A percentile compares a stretch with the other conserved stretches of the same genome.
phyloP scores from a whole-genome alignment of 2,113 vertebrate genomes.

The Bufo bufo region DNA sequence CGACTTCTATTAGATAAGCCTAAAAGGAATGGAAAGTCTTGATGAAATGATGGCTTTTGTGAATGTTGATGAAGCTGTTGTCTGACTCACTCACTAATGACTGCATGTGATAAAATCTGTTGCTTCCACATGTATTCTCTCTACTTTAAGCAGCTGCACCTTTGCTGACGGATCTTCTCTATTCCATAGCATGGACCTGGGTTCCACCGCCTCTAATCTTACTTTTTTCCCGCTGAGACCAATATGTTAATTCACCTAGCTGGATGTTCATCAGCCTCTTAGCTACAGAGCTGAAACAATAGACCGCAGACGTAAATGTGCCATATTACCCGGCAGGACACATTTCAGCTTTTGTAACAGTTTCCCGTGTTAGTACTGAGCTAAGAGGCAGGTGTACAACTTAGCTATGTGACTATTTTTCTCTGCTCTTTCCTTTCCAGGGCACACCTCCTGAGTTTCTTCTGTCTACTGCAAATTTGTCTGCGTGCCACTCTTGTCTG shows the following conservation, averaged over 20 bases:
- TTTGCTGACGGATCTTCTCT: background rate
- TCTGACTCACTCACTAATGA: background rate
- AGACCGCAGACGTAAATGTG: background rate
- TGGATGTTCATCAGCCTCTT: background rate
- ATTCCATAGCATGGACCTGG: constrained; percentile 3
- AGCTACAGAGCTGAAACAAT: background rate
- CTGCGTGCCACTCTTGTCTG: background rate
- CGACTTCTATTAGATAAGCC: background rate
- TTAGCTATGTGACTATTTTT: background rate
- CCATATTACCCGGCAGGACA: background rate
- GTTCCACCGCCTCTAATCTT: constrained; percentile 21
- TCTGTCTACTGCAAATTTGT: background rate
- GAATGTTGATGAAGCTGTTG: background rate
- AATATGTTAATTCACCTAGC: constrained; percentile 8
- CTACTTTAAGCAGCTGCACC: background rate
- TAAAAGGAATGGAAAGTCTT: background rate
- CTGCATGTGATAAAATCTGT: constrained; percentile 17
- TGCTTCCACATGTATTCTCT: constrained; percentile 7
- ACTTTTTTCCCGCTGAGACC: constrained; percentile 17
- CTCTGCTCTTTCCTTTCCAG: background rate
- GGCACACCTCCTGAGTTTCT: background rate
- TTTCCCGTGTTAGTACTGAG: background rate
- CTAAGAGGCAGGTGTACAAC: constrained; percentile 4
- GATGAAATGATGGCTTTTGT: background rate
- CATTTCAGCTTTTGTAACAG: background rate